Percentiles rank a stretch among this genome's conserved stretches.
Evolutionary conservation across 2,888 invertebrate genomes (phyloP).

Genomic region (Drosophila leonis): DNA sequence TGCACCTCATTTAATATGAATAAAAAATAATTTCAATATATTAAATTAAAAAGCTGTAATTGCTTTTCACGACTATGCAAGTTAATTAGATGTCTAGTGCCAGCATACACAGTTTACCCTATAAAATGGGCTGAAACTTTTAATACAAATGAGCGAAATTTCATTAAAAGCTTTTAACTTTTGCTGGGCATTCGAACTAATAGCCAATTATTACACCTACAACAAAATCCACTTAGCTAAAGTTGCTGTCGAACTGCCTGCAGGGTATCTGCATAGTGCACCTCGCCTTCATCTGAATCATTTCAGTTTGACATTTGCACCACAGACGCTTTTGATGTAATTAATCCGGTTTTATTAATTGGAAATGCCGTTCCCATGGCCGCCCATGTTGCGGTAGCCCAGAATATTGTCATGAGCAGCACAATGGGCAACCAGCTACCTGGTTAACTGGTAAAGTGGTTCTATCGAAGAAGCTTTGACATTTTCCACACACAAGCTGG

Average conservation of each 20-base stretch:
- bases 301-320: neutral
- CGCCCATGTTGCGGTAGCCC: neutral
- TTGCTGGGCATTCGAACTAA: neutral
- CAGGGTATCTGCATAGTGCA: neutral
- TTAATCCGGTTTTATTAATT: conserved; percentile 28
- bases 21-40: neutral
- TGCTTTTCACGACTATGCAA: neutral
- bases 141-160: neutral
- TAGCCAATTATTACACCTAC: neutral
- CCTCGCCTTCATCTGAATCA: neutral
- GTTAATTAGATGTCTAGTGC: neutral
- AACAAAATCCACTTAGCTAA: neutral
- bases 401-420: neutral
- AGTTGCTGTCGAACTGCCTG: neutral
- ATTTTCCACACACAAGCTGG: conserved; percentile 1
- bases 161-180: neutral
- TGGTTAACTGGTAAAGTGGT: neutral
- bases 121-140: too few relatives aligned
- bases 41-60: neutral
- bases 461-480: conserved; percentile 4
- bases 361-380: neutral
- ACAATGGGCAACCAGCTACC: neutral
- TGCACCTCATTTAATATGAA: conserved; percentile 7
- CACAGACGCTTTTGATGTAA: conserved; percentile 7
- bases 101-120: neutral